These are phyloP conservation scores for Potorous gilbertii DNA, from an alignment of 2,797 vertebrate species.

Conservation along the genomic window DNA sequence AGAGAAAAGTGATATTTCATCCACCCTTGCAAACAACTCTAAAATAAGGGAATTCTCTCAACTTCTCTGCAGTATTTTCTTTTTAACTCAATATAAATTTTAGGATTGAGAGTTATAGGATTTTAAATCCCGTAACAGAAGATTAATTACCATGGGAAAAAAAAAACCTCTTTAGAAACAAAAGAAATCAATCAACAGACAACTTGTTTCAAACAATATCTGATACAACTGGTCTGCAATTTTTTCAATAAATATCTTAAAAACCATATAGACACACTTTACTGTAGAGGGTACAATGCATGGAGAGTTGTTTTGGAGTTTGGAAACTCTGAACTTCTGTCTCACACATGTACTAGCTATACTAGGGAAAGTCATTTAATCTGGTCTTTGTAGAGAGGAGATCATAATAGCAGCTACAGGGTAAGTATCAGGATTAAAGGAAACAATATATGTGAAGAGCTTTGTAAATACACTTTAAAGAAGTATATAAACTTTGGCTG, in stretches of 20 bases:
- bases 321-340: background rate
- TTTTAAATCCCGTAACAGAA: constrained; percentile 19
- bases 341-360: background rate
- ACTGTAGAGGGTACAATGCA: background rate
- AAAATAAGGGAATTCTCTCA: background rate
- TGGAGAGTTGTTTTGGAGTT: background rate
- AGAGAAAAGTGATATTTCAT: constrained; percentile 19
- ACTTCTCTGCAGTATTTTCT: background rate
- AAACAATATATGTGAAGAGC: background rate
- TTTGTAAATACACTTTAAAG: background rate
- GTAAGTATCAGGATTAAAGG: background rate
- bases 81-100: constrained; percentile 25
- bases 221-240: background rate
- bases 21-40: constrained; percentile 46
- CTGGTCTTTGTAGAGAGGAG: background rate
- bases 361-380: background rate
- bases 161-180: constrained; percentile 4
- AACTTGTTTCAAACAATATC: constrained; percentile 12
- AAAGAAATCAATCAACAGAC: constrained; percentile 11
- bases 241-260: background rate
- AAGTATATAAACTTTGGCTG: background rate
- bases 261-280: background rate
- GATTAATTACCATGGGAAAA: background rate
- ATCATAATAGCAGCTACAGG: background rate
- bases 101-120: constrained; percentile 29